phyloP scores from a whole-genome alignment of 2,113 vertebrate genomes.

The Aphyosemion australe region DNA sequence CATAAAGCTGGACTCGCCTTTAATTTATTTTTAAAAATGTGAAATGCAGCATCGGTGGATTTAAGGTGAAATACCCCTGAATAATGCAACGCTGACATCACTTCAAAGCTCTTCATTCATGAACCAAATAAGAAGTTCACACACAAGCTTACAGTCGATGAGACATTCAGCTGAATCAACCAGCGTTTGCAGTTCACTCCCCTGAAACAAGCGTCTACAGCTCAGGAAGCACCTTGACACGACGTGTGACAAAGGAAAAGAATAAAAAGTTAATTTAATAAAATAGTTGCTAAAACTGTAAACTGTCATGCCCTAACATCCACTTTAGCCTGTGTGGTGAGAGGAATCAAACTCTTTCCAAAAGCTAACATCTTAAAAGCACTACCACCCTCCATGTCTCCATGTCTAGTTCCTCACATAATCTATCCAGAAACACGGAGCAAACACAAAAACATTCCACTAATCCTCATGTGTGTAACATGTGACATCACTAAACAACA shows the following conservation, averaged over 20 bases:
- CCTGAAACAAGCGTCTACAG: constrained; percentile 13
- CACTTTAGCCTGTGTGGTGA: constrained; percentile 21
- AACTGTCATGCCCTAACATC: constrained; percentile 27
- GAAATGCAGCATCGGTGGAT: constrained; percentile 68
- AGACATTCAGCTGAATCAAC: constrained; percentile 41
- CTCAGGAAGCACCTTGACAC: constrained; percentile 50
- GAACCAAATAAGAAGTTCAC: constrained; percentile 54
- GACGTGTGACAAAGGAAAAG: background rate
- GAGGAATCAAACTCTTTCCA: constrained; percentile 9
- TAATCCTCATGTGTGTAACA: too few species aligned
- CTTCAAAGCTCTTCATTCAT: constrained; percentile 70
- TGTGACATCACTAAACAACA: too few species aligned
- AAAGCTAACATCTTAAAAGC: too few species aligned
- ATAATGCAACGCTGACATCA: constrained; percentile 65
- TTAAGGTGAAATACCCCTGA: constrained; percentile 57
- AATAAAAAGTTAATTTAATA: constrained; percentile 3
- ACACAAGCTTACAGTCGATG: constrained; percentile 14
- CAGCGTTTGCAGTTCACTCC: constrained; percentile 29
- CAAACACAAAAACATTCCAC: too few species aligned
- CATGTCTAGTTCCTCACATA: too few species aligned
- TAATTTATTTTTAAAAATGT: constrained; percentile 28
- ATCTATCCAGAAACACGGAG: too few species aligned
- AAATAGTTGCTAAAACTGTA: constrained; percentile 14
- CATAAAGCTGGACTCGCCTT: constrained; percentile 39
- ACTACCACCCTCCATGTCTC: too few species aligned